These are phyloP conservation scores for Tigriopus japonicus DNA, from an alignment of 1,140 invertebrate species.

Conservation along the genomic window DNA sequence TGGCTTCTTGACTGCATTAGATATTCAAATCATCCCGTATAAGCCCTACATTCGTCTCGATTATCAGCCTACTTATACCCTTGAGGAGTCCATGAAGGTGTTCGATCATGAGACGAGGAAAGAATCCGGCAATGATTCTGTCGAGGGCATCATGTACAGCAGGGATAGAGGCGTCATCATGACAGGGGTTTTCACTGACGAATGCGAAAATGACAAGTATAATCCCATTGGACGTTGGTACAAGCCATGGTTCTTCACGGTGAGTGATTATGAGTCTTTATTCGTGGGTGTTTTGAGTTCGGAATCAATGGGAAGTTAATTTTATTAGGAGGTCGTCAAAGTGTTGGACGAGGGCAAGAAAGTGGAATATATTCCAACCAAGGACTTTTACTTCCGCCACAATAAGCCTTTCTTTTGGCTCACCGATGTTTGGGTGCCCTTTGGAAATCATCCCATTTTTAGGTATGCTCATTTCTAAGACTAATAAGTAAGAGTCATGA, in stretches of 20 bases:
- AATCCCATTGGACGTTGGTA: constrained; percentile 54
- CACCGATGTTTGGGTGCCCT: constrained; percentile 43
- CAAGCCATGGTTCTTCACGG: constrained; percentile 57
- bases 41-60: constrained; percentile 34
- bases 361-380: constrained; percentile 49
- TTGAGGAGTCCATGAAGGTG: constrained; percentile 30
- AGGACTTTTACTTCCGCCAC: constrained; percentile 61
- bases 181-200: constrained; percentile 31
- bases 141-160: constrained; percentile 47
- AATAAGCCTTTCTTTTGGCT: constrained; percentile 60
- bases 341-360: constrained; percentile 17
- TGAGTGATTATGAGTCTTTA: not conserved
- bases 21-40: constrained; percentile 50
- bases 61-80: constrained; percentile 39
- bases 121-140: constrained; percentile 40
- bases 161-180: constrained; percentile 48
- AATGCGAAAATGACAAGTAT: constrained; percentile 26
- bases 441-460: constrained; percentile 55
- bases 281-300: too few relatives aligned
- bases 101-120: constrained; percentile 33
- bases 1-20: constrained; percentile 53
- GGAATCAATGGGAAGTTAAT: too few relatives aligned
- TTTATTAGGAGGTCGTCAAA: not conserved
- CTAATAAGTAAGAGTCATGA: too few relatives aligned
- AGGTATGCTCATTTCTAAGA: constrained; percentile 24